These are phyloP conservation scores for Sphaerophoria taeniata DNA, from an alignment of 2,888 invertebrate genomes.

Conservation along the genomic window DNA sequence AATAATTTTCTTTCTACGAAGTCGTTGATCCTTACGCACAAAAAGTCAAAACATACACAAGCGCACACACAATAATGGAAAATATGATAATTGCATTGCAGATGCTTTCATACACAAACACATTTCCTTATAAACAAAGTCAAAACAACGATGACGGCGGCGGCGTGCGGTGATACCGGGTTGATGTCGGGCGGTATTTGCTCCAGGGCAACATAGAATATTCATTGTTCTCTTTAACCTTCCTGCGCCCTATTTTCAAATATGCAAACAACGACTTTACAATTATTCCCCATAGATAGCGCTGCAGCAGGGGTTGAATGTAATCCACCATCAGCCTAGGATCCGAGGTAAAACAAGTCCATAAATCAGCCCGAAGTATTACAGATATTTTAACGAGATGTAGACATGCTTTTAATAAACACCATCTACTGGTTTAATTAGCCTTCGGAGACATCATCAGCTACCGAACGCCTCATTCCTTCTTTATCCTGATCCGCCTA, in stretches of 20 bases:
- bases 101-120: not conserved
- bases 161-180: no score
- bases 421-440: conserved; percentile 74
- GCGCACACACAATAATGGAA: not conserved
- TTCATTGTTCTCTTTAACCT: conserved; percentile 70
- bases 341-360: conserved; percentile 34
- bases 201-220: conserved; percentile 58
- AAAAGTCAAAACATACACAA: conserved; percentile 27
- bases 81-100: conserved; percentile 71
- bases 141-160: no score
- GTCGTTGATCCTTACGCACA: conserved; percentile 36
- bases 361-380: conserved; percentile 70
- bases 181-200: not conserved
- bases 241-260: conserved; percentile 29
- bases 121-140: not conserved
- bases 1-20: conserved; percentile 63
- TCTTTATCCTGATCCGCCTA: conserved; percentile 4
- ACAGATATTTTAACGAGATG: conserved; percentile 73
- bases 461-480: conserved; percentile 15
- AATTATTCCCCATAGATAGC: conserved; percentile 33
- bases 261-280: conserved; percentile 63
- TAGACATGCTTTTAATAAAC: conserved; percentile 73
- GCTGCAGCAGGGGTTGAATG: conserved; percentile 30
- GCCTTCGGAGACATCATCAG: conserved; percentile 73
- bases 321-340: not conserved